Percentiles rank a stretch among this genome's conserved stretches.
Evolutionary conservation across 2,113 vertebrate species (phyloP).

Genomic region (Caracal caracal): DNA sequence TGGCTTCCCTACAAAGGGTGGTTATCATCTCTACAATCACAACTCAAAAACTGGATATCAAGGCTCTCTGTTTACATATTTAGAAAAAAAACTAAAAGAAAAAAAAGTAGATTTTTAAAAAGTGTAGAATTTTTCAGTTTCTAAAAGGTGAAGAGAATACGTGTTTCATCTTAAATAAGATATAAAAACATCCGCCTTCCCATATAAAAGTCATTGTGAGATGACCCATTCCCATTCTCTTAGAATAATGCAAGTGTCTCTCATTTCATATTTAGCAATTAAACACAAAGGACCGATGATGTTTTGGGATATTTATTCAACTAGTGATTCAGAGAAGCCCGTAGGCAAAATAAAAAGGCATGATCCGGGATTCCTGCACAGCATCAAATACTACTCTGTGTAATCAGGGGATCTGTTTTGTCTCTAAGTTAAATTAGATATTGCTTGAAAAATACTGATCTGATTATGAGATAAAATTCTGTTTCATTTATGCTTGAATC

Average conservation of each 20-base stretch:
- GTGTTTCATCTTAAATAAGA: background rate
- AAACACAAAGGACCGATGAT: background rate
- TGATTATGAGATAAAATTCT: background rate
- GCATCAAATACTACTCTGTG: background rate
- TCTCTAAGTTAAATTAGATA: constrained; percentile 23
- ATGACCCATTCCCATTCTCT: background rate
- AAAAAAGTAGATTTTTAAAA: background rate
- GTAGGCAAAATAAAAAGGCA: background rate
- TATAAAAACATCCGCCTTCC: background rate
- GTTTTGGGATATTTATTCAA: background rate
- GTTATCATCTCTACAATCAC: background rate
- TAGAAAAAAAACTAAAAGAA: background rate
- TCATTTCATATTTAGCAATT: background rate
- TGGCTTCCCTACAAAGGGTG: background rate
- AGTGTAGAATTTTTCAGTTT: background rate
- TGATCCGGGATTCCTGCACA: background rate
- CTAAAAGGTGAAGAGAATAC: background rate
- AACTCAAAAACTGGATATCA: background rate
- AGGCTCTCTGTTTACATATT: background rate
- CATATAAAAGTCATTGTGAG: background rate
- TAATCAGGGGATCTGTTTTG: background rate
- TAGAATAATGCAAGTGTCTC: background rate
- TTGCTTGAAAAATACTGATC: background rate
- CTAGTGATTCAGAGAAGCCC: background rate
- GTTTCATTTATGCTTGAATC: background rate